Evolutionary conservation across 2,888 invertebrate species (phyloP), one percentile per base, ranked within the genome.

Genomic region (Melanargia galathea): DNA sequence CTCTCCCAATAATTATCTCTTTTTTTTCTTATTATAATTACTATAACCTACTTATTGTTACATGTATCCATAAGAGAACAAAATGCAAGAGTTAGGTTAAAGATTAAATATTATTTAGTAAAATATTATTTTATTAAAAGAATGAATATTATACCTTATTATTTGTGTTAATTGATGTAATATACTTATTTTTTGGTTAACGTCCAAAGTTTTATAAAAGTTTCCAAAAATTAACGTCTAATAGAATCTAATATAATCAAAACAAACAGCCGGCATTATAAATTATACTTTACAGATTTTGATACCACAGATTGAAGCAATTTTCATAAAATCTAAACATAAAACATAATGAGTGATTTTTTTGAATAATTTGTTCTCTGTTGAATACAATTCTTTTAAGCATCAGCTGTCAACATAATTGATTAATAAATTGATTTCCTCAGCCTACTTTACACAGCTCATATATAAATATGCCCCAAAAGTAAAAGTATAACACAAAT

Each of bases 1-100:
- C 70, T 67, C 65, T 68, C 72, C 71, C 70, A 54, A 35, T 13
- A 54, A 38, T 68, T 62, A 33, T 66, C 22, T 66, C 48, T 52
- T 64, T 46, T 60, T 63, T 57, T n/a, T n/a, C n/a, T n/a, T n/a
- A n/a, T n/a, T n/a, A n/a, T n/a, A n/a, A n/a, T n/a, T 60, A 60
- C 62, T 62, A 69, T 62, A 56, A 64, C 65, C 70, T 72, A 67
- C 68, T 67, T 35, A 45, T 63, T 35, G 35, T 55, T 48, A 52
- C 13, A 60, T 38, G 55, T 60, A 68, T 68, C 64, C 64, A 67
- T 56, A 45, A 65, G 64, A 68, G 64, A 67, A 65, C 65, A 54
- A 59, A 38, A 43, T 48, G n/a, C 7, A 26, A 51, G 2, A 13
- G n/a, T 24, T 30, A 45, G 11, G 20, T 38, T 45, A 52, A 13